These are phyloP conservation scores for Capricornis sumatraensis DNA, from an alignment of 2,113 vertebrate genomes.

Conservation along the genomic window DNA sequence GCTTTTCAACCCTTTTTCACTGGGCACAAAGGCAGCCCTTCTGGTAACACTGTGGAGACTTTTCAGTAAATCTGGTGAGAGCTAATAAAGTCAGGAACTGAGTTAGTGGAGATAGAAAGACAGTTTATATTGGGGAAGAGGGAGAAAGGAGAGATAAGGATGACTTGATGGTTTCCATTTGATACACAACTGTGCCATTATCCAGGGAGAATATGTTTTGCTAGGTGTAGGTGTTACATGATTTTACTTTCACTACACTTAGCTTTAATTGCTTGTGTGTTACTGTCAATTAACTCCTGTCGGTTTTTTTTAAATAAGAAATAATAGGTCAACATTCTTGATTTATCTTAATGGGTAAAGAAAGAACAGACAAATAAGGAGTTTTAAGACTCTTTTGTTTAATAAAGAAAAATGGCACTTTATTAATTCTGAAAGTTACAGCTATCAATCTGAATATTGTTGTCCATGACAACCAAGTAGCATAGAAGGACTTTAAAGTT, in stretches of 20 bases:
- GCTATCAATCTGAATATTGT: neutral
- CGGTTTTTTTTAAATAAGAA: constrained; percentile 29
- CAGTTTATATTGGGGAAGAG: neutral
- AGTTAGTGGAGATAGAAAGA: neutral
- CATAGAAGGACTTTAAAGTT: neutral
- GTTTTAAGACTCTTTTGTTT: neutral
- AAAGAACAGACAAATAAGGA: neutral
- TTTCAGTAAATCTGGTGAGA: neutral
- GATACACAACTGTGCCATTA: neutral
- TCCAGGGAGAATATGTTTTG: neutral
- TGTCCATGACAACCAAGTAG: neutral
- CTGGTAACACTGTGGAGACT: neutral
- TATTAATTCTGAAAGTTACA: neutral
- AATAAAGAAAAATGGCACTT: neutral
- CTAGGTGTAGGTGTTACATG: neutral
- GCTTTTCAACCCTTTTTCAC: neutral
- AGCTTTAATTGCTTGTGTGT: constrained; percentile 8
- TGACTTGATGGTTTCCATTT: neutral
- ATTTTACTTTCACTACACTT: neutral
- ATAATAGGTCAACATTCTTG: neutral
- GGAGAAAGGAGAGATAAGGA: neutral
- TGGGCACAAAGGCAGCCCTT: neutral
- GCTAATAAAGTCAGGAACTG: neutral
- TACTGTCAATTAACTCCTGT: neutral
- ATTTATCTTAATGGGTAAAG: neutral